Percentiles rank a stretch among this genome's conserved stretches.
phyloP scores from a whole-genome alignment of 2,888 invertebrate species.

The Leucophenga montana region DNA sequence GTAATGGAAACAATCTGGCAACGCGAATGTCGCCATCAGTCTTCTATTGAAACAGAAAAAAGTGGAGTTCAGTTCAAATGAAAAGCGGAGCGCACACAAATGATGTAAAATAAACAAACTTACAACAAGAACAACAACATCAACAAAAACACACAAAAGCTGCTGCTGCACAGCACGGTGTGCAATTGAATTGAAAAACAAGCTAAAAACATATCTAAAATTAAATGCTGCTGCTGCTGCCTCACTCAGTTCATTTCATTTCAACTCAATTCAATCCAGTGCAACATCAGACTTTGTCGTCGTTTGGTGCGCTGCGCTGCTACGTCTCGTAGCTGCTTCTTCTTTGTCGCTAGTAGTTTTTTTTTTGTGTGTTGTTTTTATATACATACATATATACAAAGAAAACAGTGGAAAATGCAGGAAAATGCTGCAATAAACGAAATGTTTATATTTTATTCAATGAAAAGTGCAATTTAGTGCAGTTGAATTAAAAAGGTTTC shows the following conservation, averaged over 20 bases:
- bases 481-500: too few species aligned
- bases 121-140: not conserved
- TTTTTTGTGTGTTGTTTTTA: too few species aligned
- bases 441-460: too few species aligned
- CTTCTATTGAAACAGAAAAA: slow-evolving; percentile 1
- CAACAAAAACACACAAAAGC: not conserved
- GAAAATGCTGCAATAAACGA: not conserved
- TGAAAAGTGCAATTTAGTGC: too few species aligned
- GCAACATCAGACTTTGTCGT: not conserved
- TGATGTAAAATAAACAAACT: slow-evolving; percentile 24
- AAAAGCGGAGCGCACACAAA: slow-evolving; percentile 6
- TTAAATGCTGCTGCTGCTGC: slow-evolving; percentile 1
- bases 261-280: too few species aligned
- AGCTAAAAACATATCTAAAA: slow-evolving; percentile 22
- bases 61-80: slow-evolving; percentile 18
- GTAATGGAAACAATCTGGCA: slow-evolving; percentile 4
- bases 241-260: too few species aligned
- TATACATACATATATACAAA: too few species aligned
- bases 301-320: not conserved
- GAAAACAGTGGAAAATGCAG: too few species aligned
- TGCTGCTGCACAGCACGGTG: not conserved
- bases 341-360: too few species aligned
- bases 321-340: too few species aligned
- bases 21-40: not conserved
- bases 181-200: slow-evolving; percentile 4